Evolutionary conservation across 1,140 invertebrate species (phyloP).

Genomic region (Dufourea novaeangliae): DNA sequence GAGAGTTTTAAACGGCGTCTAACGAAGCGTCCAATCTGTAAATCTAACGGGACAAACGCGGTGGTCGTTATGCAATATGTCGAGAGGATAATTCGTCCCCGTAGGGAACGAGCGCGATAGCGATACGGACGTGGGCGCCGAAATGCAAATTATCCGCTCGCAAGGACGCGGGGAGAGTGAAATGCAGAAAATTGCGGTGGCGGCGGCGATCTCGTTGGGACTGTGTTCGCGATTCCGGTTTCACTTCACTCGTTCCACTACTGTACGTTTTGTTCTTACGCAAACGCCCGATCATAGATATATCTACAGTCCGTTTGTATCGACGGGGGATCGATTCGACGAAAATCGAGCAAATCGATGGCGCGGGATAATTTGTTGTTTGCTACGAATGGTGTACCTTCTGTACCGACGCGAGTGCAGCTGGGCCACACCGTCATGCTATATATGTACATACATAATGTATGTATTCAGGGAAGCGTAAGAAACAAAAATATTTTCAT

Average conservation of each 20-base stretch:
- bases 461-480: background rate
- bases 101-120: conserved; percentile 59
- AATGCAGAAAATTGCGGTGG: conserved; percentile 59
- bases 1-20: background rate
- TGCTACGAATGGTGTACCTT: too few relatives aligned
- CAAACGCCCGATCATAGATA: conserved; percentile 25
- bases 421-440: too few relatives aligned
- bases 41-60: conserved; percentile 63
- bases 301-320: background rate
- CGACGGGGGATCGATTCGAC: conserved; percentile 5
- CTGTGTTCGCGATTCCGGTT: conserved; percentile 40
- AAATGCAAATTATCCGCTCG: conserved; percentile 71
- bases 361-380: background rate
- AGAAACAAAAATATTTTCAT: background rate
- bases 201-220: conserved; percentile 35
- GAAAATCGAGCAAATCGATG: conserved; percentile 24
- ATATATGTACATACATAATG: too few relatives aligned
- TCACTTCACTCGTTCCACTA: conserved; percentile 1
- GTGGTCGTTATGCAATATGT: conserved; percentile 70
- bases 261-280: conserved; percentile 44
- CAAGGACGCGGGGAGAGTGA: conserved; percentile 61
- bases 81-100: conserved; percentile 72
- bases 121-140: conserved; percentile 46
- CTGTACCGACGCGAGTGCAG: too few relatives aligned
- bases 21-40: conserved; percentile 57